Base-by-base conservation (phyloP, 64 coral and sea anemone species). In the Dendrophyllia cribrosa region DNA sequence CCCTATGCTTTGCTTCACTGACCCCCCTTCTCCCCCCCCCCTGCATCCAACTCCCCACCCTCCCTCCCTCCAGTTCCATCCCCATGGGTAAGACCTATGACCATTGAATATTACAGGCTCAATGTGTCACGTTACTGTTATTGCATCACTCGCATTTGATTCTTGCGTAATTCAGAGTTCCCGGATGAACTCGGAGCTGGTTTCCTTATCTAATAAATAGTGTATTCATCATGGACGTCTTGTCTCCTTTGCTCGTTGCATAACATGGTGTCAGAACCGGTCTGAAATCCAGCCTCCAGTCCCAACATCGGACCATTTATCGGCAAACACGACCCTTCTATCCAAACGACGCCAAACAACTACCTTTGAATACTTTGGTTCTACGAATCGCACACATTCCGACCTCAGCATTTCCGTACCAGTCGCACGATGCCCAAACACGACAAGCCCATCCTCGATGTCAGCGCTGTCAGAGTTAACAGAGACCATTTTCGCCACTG, bases 401-500 rank as follows among this genome's bases (percentile, higher is more conserved):
- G 10, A 75, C 72, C 44, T 50, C 14, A 43, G 72, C 46, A 75
- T 75, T 75, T 12, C 44, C 72, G 48, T 75, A 75, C 72, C 44
- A 15, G 10, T 75, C 72, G 13, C 72, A 75, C 72, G 72, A 75
- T 75, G 72, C 72, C 72, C 43, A 75, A 75, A 75, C 72, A 75
- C 72, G 72, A 75, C 72, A 75, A 75, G 10, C 72, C 72, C 11
- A 75, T 75, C 72, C 72, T 75, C 3, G 45, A 75, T 75, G 72
- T 75, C 72, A 75, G 10, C 44, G 88, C 56, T 61, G 75, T 76
- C 53, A 76, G 87, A 49, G 74, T 25, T n/a, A 89, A 78, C 15
- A 11, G 87, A 69, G 85, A 87, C 66, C 66, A 87, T 45, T 87
- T 87, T 53, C 62, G 85, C 16, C 66, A 87, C 66, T 78, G 72